A percentile compares a stretch with the other conserved stretches of the same genome.
phyloP scores from a whole-genome alignment of 2,888 invertebrate genomes.

The Stenodera caucasica region DNA sequence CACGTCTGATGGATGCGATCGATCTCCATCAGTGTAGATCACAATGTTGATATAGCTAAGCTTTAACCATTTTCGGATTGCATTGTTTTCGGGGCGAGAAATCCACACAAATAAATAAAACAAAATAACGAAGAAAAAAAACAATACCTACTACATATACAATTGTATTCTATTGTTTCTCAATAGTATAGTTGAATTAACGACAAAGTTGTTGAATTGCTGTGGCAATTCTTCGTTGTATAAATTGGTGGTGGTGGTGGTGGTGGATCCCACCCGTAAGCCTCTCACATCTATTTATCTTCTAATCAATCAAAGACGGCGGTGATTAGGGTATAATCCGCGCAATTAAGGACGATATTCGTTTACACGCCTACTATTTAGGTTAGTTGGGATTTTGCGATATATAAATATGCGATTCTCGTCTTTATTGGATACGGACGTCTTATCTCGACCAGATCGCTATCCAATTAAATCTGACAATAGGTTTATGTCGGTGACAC shows the following conservation, averaged over 20 bases:
- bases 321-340: slow-evolving; percentile 44
- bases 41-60: slow-evolving; percentile 44
- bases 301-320: slow-evolving; percentile 54
- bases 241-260: slow-evolving; percentile 9
- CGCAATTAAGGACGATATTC: slow-evolving; percentile 41
- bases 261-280: slow-evolving; percentile 45
- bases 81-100: slow-evolving; percentile 19
- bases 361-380: slow-evolving; percentile 25
- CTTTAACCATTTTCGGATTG: slow-evolving; percentile 44
- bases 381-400: slow-evolving; percentile 27
- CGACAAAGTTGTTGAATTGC: slow-evolving; percentile 8
- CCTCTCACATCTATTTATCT: slow-evolving; percentile 53
- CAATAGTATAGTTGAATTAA: not conserved
- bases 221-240: slow-evolving; percentile 8
- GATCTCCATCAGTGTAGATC: slow-evolving; percentile 58
- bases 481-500: slow-evolving; percentile 57
- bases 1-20: slow-evolving; percentile 55
- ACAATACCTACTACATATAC: slow-evolving; percentile 3
- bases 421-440: slow-evolving; percentile 41
- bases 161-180: not conserved
- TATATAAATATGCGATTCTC: slow-evolving; percentile 41
- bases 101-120: not conserved
- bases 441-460: slow-evolving; percentile 56
- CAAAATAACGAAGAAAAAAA: not conserved
- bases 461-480: slow-evolving; percentile 60